phyloP scores from a whole-genome alignment of 2,888 invertebrate species.

The Lottia scabra region DNA sequence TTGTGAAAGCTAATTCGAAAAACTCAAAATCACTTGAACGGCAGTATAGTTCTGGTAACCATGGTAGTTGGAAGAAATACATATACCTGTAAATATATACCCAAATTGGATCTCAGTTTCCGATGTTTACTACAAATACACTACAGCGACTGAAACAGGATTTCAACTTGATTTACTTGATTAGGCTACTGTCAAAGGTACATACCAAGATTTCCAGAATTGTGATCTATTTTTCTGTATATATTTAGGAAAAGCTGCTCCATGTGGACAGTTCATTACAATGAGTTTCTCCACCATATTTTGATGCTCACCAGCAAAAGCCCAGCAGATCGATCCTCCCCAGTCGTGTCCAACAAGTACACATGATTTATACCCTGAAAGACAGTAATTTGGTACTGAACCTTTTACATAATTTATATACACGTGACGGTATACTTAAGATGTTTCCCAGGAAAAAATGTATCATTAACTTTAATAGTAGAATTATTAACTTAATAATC shows the following conservation, averaged over 20 bases:
- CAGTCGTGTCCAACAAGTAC: slow-evolving; percentile 79
- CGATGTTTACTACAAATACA: background rate
- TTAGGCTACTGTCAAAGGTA: background rate
- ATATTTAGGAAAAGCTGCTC: slow-evolving; percentile 72
- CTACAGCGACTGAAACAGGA: background rate
- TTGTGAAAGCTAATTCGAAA: slow-evolving; percentile 6
- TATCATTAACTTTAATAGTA: no score
- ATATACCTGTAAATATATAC: slow-evolving; percentile 43
- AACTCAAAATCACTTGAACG: slow-evolving; percentile 12
- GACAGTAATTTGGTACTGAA: background rate
- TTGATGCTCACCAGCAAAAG: slow-evolving; percentile 75
- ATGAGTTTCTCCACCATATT: slow-evolving; percentile 78
- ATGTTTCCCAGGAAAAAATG: no score
- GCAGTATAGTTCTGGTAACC: slow-evolving; percentile 66
- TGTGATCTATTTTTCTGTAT: slow-evolving; percentile 65
- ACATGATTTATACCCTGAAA: slow-evolving; percentile 62
- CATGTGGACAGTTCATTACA: slow-evolving; percentile 79
- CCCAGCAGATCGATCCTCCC: slow-evolving; percentile 80
- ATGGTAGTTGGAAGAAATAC: slow-evolving; percentile 50
- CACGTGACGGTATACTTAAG: no score
- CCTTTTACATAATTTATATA: no score
- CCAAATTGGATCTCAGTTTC: background rate
- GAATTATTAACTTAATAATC: no score
- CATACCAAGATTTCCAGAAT: slow-evolving; percentile 45
- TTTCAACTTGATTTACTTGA: no score